Conservation (phyloP, 2,888 invertebrate species). For the Macrophya alboannulata region DNA sequence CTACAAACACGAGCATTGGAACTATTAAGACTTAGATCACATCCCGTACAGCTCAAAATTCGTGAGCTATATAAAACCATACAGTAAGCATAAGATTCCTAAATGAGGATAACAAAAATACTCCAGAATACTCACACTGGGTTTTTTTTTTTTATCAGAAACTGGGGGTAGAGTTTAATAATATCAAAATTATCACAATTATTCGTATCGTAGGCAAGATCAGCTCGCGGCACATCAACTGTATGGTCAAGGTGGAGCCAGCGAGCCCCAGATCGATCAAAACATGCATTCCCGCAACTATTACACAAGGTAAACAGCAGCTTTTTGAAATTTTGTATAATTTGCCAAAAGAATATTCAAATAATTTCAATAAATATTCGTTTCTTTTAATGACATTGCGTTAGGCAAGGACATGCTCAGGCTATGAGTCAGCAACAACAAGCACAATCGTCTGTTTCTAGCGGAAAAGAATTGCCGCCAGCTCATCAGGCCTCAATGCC, state of each 20-base stretch:
- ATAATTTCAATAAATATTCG: neutral
- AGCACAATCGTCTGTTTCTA: slow-evolving; percentile 70
- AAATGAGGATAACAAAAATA: slow-evolving; percentile 24
- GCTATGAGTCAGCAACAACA: slow-evolving; percentile 74
- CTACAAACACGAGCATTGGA: slow-evolving; percentile 88
- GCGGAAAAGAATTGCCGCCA: slow-evolving; percentile 76
- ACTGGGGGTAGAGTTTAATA: neutral
- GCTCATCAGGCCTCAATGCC: slow-evolving; percentile 78
- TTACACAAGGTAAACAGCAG: slow-evolving; percentile 68
- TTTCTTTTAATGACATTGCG: slow-evolving; percentile 32
- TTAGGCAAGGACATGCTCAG: slow-evolving; percentile 75
- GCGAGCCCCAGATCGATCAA: slow-evolving; percentile 75
- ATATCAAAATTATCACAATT: neutral
- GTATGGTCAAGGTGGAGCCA: slow-evolving; percentile 74
- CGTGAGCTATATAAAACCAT: slow-evolving; percentile 87
- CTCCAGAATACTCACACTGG: neutral
- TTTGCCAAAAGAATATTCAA: neutral
- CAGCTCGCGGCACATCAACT: slow-evolving; percentile 76
- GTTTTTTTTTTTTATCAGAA: too few relatives aligned
- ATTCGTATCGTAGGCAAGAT: slow-evolving; percentile 73
- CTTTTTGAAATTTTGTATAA: neutral
- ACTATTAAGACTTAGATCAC: slow-evolving; percentile 85
- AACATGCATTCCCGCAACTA: slow-evolving; percentile 77
- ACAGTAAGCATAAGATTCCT: slow-evolving; percentile 80
- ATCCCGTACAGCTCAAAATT: slow-evolving; percentile 84